Evolutionary conservation across 2,888 invertebrate genomes (phyloP).

Genomic region (Rutpela maculata): DNA sequence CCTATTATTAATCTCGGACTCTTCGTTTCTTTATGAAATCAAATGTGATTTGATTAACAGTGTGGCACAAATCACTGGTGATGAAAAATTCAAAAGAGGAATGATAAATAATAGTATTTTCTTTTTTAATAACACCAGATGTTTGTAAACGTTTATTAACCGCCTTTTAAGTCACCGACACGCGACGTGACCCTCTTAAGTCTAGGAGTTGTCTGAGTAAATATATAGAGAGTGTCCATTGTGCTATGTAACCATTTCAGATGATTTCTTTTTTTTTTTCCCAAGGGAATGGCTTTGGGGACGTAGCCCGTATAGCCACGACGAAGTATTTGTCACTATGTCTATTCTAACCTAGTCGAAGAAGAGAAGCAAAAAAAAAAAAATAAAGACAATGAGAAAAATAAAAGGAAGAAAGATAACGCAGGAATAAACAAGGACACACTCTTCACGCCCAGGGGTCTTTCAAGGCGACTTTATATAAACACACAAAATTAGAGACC

Average conservation of each 20-base stretch:
- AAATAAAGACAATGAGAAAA: too few relatives aligned
- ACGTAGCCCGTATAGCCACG: too few relatives aligned
- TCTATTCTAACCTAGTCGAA: too few relatives aligned
- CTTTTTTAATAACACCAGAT: not conserved
- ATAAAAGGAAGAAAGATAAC: too few relatives aligned
- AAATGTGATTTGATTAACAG: not conserved
- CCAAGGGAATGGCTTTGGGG: too few relatives aligned
- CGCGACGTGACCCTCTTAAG: not conserved
- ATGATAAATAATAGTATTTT: not conserved
- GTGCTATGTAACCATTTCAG: not conserved
- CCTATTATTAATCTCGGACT: not conserved
- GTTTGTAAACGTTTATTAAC: constrained; percentile 8
- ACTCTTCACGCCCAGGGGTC: too few relatives aligned
- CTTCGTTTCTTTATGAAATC: not conserved
- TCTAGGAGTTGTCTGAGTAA: not conserved
- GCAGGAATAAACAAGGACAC: too few relatives aligned
- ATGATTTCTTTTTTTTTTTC: not conserved
- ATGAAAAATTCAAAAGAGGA: not conserved
- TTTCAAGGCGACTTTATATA: too few relatives aligned
- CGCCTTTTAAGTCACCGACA: constrained; percentile 4
- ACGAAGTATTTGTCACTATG: too few relatives aligned
- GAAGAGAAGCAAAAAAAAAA: too few relatives aligned
- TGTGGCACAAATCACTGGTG: not conserved
- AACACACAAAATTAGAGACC: too few relatives aligned
- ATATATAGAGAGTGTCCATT: not conserved